Evolutionary conservation across 2,113 vertebrate genomes (phyloP), one percentile per base, ranked within the genome.

Genomic region (Notothenia rossii): DNA sequence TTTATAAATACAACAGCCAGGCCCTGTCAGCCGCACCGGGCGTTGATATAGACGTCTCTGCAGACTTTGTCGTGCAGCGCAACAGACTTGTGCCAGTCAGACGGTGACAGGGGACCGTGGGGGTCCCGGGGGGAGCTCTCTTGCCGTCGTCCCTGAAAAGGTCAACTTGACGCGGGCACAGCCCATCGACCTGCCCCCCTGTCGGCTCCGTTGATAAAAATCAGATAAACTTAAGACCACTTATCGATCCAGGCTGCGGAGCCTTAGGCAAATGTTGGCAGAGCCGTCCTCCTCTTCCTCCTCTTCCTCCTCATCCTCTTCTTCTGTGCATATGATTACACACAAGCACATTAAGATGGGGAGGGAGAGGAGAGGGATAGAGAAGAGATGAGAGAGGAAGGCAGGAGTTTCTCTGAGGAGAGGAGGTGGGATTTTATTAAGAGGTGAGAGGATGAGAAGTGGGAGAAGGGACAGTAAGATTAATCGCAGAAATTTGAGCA

Each of bases 61-160:
- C 97, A 97, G 97, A 99, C 98, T 99, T 99, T 99, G 98, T 98
- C 96, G 97, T 96, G 96, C 96, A 97, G 96, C 91, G 94, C 96
- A 98, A 97, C 96, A 96, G 98, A 98, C 97, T 97, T 96, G 96
- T 99, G 98, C 97, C 98, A 99, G 97, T 99, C 98, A 98, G 95
- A 93, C 91, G 86, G 94, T 96, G 98, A 97, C 97, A 96, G 95
- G 95, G 96, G 96, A 97, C 96, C 94, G 53, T 93, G 92, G 96
- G 95, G 93, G 95, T 95, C 95, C 96, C 96, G 15, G 95, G 95
- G 97, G 97, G 96, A 97, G 94, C 91, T 93, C 94, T 94, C 94
- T 94, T 95, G 93, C 96, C 97, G 95, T 94, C 96, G 84, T 96
- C 96, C 97, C 97, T 99, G 98, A 98, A 99, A 99, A 99, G 98